Base-by-base conservation (phyloP, 2,797 vertebrate genomes). In the Anabas testudineus region DNA sequence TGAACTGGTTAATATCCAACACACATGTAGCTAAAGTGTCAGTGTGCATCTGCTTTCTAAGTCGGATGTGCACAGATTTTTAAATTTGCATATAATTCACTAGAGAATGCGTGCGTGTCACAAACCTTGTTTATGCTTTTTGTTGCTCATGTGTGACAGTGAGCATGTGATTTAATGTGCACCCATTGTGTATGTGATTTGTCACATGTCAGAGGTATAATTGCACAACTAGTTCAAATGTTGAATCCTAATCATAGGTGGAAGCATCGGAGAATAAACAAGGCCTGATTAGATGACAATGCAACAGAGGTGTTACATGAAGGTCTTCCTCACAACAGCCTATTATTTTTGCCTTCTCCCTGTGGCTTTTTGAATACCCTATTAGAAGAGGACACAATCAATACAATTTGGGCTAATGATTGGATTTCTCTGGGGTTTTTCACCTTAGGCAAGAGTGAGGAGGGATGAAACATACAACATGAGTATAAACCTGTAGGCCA, bases 381-480 rank as follows among this genome's bases (percentile, higher is more conserved):
- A 74, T 57, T 73, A 82, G 39, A 10, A n/a, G 3, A 67, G 43
- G 77, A 83, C 51, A 87, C 66, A 87, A 86, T 88, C 84, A 85
- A 67, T 85, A 74, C 45, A 26, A 32, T 72, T 81, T 85, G 73
- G 67, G 78, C 70, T 80, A 83, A 88, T 89, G 76, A 83, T 83
- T 81, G 60, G 69, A 80, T 88, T 67, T 74, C 26, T 49, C 32
- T 45, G 7, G 53, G 57, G 64, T 1, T 0, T 49, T 56, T 48
- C 24, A 41, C 71, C 71, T 4, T 3, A 56, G 55, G 58, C 68
- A 67, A 51, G 15, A 60, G 15, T n/a, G 39, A 47, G 22, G 28
- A 14, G 36, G 42, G 73, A 63, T 47, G 60, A 55, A 74, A 39
- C 60, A 57, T 24, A n/a, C 47, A 59, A 74, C 82, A 72, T 73